Base-by-base conservation (phyloP, 2,888 invertebrate species). In the Nemurella pictetii region DNA sequence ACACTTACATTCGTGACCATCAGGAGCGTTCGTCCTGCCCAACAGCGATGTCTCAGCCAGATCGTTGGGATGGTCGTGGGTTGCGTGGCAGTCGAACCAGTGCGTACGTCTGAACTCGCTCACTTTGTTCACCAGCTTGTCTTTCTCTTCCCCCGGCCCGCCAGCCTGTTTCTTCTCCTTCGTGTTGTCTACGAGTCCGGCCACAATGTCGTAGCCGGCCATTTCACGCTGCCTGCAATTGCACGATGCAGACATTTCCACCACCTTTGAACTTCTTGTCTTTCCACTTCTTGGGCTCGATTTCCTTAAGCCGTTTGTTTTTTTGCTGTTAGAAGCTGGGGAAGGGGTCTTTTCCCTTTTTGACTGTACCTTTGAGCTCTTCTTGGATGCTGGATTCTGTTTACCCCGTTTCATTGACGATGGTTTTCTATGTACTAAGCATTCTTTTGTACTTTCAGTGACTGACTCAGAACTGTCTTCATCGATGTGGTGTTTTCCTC, bases 1-100 rank as follows among this genome's bases (percentile, higher is more conserved):
- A 89, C 90, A 0, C 29, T 85, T 80, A 25, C 26, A 73, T 27
- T 85, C 78, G 5, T 81, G 26, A 9, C 80, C 80, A 28, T 80
- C 36, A 5, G 25, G 25, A 26, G 28, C 32, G 9, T 12, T 80
- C 9, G 1, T 80, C 36, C 80, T 29, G 0, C 26, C 35, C 9
- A 25, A 9, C 32, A 30, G 29, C 26, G 74, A 83, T 0, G n/a
- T 32, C 29, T 25, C 20, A 29, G 20, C 35, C 26, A n/a, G 30
- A 26, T 28, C 28, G 35, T 30, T n/a, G 0, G 85, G 85, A 35
- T 85, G 36, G 32, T 85, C 85, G 74, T 86, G 86, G 78, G 86
- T 85, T 27, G 86, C 85, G 55, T 86, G 86, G 78, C 86, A 86
- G 74, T 86, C 86, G 75, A 83, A 85, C 86, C 86, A 86, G 32